Evolutionary conservation across 2,113 vertebrate species (phyloP).

Genomic region (Mystacornis crossleyi): DNA sequence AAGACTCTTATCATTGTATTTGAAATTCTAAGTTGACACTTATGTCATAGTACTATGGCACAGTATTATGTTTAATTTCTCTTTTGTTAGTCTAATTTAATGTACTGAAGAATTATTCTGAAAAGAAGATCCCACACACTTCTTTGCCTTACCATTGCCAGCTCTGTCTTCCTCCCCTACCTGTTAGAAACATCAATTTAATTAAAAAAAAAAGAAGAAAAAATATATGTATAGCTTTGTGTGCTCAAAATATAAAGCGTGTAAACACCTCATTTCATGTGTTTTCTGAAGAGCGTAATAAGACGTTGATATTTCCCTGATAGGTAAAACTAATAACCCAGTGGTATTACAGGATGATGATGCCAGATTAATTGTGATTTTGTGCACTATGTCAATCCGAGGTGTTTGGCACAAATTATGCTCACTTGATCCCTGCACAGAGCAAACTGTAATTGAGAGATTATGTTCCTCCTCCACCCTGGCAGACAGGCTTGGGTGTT

Average conservation of each 20-base stretch:
- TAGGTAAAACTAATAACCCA: background rate
- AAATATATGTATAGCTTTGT: background rate
- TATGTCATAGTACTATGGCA: slow-evolving; percentile 64
- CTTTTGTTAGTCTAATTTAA: slow-evolving; percentile 68
- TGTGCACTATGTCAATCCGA: background rate
- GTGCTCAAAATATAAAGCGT: background rate
- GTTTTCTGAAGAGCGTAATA: background rate
- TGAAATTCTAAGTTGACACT: slow-evolving; percentile 75
- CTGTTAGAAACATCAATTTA: background rate
- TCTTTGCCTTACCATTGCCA: background rate
- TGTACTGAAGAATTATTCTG: slow-evolving; percentile 47
- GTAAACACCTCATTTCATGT: background rate
- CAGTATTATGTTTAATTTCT: slow-evolving; percentile 71
- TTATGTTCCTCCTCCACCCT: background rate
- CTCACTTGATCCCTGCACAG: background rate
- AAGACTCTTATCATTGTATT: slow-evolving; percentile 79
- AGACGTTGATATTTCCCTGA: background rate
- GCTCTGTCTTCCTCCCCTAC: background rate
- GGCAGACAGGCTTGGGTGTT: background rate
- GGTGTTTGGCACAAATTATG: background rate
- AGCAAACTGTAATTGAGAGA: background rate
- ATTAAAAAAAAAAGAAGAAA: background rate
- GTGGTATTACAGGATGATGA: background rate
- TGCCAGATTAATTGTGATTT: slow-evolving; percentile 3
- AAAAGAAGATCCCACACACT: slow-evolving; percentile 21